Evolutionary conservation across 2,797 vertebrate species (phyloP), one percentile per base, ranked within the genome.

Genomic region (Anomalospiza imberbis): DNA sequence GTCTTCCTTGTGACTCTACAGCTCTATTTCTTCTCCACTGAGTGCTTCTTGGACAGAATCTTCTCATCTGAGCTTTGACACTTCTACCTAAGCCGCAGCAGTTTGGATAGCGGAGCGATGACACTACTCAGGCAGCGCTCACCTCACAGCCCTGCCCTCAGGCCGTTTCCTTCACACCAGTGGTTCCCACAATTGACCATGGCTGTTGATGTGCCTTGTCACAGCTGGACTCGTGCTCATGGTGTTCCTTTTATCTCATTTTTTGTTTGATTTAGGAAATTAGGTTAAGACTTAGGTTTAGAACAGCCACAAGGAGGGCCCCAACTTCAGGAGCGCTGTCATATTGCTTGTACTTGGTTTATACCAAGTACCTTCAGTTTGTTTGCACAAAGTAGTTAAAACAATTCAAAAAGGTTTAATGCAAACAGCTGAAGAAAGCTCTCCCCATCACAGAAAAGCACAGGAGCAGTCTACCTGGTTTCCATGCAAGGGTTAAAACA

Each of bases 131-230:
- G 8, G 6, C 24, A 47, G 22, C 20, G 4, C 72, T 88, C 53
- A 84, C 7, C 34, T 32, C 0, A 1, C 31, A 18, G 38, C 80
- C 62, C 68, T 90, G n/a, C 34, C 48, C 55, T 83, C 18, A 7
- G 36, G 42, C 45, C 57, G 12, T 61, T 82, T 71, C 44, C 24
- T 4, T 53, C 6, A 2, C 47, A 26, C 11, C 24, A 22, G 22
- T 32, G 13, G 9, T 62, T 57, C 31, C 18, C 32, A 67, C 25
- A 34, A 26, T 32, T 40, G n/a, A 32, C 40, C 10, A 1, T 10
- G 44, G 17, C 17, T 55, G 47, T 38, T 10, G 0, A 1, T 17
- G 12, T 34, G 25, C 47, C 58, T 54, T 2, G 0, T 40, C 10
- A 6, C 81, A 62, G 31, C 4, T 3, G 31, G 29, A 28, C 20